Evolutionary conservation across 2,113 vertebrate genomes (phyloP).

Genomic region (Protobothrops mucrosquamatus): DNA sequence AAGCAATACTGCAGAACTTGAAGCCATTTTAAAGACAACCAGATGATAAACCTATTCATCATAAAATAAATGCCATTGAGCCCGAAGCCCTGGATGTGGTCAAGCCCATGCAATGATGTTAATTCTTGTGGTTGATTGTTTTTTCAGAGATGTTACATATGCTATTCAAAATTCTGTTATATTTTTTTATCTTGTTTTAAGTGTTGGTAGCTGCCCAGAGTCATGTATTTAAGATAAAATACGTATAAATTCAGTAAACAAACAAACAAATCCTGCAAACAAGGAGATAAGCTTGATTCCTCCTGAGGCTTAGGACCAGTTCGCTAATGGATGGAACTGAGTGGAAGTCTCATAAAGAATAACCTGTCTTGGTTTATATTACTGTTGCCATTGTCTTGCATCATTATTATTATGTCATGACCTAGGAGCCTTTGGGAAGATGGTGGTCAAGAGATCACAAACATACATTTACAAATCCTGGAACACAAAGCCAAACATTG

Average conservation of each 20-base stretch:
- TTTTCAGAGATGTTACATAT: not conserved
- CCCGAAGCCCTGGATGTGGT: not conserved
- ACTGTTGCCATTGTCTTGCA: not conserved
- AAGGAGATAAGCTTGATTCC: not conserved
- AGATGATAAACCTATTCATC: not conserved
- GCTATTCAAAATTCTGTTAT: not conserved
- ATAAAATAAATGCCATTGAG: not conserved
- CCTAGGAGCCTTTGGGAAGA: not conserved
- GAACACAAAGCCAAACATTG: not conserved
- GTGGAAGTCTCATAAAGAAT: not conserved
- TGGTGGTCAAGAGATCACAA: not conserved
- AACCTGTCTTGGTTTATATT: not conserved
- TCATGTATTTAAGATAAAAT: not conserved
- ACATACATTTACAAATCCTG: not conserved
- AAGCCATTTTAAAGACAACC: not conserved
- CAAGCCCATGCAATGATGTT: not conserved
- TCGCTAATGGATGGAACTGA: not conserved
- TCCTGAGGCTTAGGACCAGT: not conserved
- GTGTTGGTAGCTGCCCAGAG: not conserved
- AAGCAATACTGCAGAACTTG: not conserved
- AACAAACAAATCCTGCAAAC: not conserved
- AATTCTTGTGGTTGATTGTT: not conserved
- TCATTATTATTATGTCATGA: not conserved
- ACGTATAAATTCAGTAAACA: not conserved
- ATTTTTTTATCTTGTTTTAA: not conserved